Evolutionary conservation across 2,888 invertebrate genomes (phyloP).

Genomic region (Acrobasis consociella): DNA sequence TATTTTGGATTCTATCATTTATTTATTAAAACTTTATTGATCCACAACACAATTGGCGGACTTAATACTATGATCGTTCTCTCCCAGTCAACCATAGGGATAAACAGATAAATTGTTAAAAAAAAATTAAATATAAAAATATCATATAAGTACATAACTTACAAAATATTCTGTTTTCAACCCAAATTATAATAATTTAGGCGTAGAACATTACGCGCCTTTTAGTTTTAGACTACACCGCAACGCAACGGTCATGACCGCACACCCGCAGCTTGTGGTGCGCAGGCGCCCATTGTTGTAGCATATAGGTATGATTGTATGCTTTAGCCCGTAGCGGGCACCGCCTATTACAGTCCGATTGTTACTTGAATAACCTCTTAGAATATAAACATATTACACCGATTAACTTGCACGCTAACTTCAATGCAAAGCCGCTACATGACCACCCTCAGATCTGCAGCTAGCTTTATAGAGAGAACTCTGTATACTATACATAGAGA

Average conservation of each 20-base stretch:
- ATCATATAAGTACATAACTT: too few relatives aligned
- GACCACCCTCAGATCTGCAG: constrained; percentile 4
- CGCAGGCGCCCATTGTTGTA: constrained; percentile 3
- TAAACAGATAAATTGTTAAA: too few relatives aligned
- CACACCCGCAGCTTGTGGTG: neutral
- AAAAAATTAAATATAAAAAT: too few relatives aligned
- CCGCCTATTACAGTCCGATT: constrained; percentile 3
- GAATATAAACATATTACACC: constrained; percentile 7
- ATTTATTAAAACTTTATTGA: too few relatives aligned
- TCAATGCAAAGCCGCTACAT: neutral
- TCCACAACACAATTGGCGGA: too few relatives aligned
- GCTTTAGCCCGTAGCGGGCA: neutral
- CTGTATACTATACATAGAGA: constrained; percentile 18
- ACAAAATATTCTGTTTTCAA: neutral
- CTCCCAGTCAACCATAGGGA: too few relatives aligned
- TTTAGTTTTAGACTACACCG: neutral
- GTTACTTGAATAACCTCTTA: neutral
- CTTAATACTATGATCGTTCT: too few relatives aligned
- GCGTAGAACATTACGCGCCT: too few relatives aligned
- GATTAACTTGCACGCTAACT: neutral
- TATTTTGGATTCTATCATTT: too few relatives aligned
- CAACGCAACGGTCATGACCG: neutral
- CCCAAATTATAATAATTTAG: too few relatives aligned
- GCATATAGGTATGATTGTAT: neutral
- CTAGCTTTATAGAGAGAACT: constrained; percentile 1